Evolutionary conservation across 2,888 invertebrate genomes (phyloP), one percentile per base, ranked within the genome.

Genomic region (Deilephila porcellus): DNA sequence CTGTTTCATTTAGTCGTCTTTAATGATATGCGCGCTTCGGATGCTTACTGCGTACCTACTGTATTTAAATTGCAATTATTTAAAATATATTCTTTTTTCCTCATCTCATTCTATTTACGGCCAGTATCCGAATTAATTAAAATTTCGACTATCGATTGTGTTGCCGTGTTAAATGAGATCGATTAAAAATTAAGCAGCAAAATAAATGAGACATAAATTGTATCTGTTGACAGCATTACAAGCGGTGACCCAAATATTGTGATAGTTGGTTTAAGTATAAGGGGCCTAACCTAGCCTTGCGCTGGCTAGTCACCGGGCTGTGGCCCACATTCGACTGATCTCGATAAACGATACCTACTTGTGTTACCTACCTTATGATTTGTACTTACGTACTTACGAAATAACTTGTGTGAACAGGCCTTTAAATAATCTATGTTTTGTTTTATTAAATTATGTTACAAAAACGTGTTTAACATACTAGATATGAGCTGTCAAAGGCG

Each of bases 271-370:
- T 78, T 75, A 76, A 76, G 77, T 79, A 80, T 83, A 84, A 79
- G 79, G 79, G 78, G 76, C 75, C 76, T 81, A 82, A 79, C 78
- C 81, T 83, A 83, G 83, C 81, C 79, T 83, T 81, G 82, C 76
- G 74, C 76, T 76, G 77, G 76, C 80, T 80, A 77, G 79, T 80
- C 74, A 76, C 79, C 71, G 74, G 76, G 80, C 79, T 88, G 67
- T 67, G 83, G 81, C 83, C 83, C 82, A 86, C 84, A 86, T 85
- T 85, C 77, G 72, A 71, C 78, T 79, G 80, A 82, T 81, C 80
- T 83, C 79, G 74, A 80, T 81, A 82, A 71, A 64, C 34, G 52
- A 72, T 72, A 72, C 72, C 56, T 53, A 59, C 29, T 60, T 67
- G 59, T 67, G 37, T 73, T 72, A 72, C 72, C 64, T 59, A 73